Base-by-base conservation (phyloP, 2,113 vertebrate species). In the Heterotilapia buettikoferi region DNA sequence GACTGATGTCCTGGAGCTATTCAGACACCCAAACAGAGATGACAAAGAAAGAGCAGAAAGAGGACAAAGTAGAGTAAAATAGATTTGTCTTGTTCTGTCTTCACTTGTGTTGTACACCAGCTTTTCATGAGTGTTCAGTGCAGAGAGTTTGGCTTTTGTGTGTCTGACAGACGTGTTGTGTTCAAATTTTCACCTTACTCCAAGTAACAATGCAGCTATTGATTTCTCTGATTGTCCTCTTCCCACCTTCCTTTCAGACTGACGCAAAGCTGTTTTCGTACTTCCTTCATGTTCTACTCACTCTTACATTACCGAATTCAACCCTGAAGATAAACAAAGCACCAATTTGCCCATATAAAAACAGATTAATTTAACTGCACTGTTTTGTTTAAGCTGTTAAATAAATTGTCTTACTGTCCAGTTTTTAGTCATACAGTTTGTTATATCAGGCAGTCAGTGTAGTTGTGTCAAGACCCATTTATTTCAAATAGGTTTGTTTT, bases 151-250 rank as follows among this genome's bases (percentile, higher is more conserved):
- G 8, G 24, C 5, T 73, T 43, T 52, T 68, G 47, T n/a, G 16
- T 54, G 29, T 79, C n/a, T 33, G 73, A 78, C 26, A 86, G 47
- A 85, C 6, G 12, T 40, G 38, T 56, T 82, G 53, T 87, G n/a
- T 85, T 76, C 50, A 80, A 73, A 73, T 68, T 85, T 52, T 84
- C 86, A 85, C 83, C 66, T 38, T 52, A 43, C 84, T 57, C 56
- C 36, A 53, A 29, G 40, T 66, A 61, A 85, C 38, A 76, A n/a
- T 31, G 40, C 36, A 78, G 7, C 6, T 26, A 92, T 89, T 86
- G 91, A 91, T 90, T 89, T 81, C 78, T 52, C 7, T 61, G 63
- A 86, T 18, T 86, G 82, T 53, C 33, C 38, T 84, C 57, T 80
- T 84, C 63, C 56, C 79, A 86, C 61, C 21, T 87, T 76, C 14